phyloP scores from a whole-genome alignment of 2,113 vertebrate genomes.

The Corythoichthys haematopterus region DNA sequence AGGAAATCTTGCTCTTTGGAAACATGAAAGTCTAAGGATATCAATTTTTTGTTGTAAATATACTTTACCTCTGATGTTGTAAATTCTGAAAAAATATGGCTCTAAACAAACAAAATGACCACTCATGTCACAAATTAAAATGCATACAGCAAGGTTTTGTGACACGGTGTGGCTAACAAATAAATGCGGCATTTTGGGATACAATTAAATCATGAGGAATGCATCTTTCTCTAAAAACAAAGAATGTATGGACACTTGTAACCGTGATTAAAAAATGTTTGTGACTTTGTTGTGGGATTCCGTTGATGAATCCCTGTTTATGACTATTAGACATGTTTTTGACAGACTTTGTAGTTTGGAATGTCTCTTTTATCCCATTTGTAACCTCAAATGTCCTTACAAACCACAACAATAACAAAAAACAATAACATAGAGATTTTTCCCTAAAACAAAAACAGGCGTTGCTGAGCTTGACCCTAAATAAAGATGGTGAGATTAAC shows the following conservation, averaged over 20 bases:
- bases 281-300: slow-evolving; percentile 5
- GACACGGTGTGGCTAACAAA: not conserved
- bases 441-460: not conserved
- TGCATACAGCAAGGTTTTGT: not conserved
- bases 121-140: not conserved
- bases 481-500: not conserved
- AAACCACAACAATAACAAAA: not conserved
- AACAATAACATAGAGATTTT: not conserved
- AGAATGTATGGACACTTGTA: not conserved
- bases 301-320: not conserved
- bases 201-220: not conserved
- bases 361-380: not conserved
- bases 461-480: not conserved
- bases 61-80: too few species aligned
- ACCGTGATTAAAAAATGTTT: not conserved
- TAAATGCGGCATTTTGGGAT: not conserved
- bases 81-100: too few species aligned
- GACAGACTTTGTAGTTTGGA: not conserved
- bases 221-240: not conserved
- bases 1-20: not conserved
- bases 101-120: too few species aligned
- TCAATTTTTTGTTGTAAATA: too few species aligned
- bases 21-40: not conserved
- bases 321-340: not conserved
- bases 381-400: not conserved